Evolutionary conservation across 1,140 invertebrate species (phyloP).

Genomic region (Hylaeus anthracinus): DNA sequence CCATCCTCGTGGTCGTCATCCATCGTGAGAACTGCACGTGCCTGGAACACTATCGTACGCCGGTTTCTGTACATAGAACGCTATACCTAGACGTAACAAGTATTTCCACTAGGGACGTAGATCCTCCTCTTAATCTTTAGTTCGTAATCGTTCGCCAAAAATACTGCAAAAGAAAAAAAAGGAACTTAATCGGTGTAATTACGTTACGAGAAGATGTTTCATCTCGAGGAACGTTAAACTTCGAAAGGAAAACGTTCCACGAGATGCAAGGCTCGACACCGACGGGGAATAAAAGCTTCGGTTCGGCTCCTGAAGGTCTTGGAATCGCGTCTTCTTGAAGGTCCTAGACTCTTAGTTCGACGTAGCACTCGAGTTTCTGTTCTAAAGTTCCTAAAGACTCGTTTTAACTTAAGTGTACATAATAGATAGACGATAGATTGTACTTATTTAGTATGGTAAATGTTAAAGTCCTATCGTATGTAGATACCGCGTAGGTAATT

Average conservation of each 20-base stretch:
- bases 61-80: slow-evolving; percentile 28
- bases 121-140: slow-evolving; percentile 29
- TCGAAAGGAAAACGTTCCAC: background rate
- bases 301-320: slow-evolving; percentile 20
- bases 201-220: background rate
- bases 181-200: slow-evolving; percentile 2
- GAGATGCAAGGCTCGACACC: background rate
- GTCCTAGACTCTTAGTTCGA: slow-evolving; percentile 51
- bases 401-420: slow-evolving; percentile 62
- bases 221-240: background rate
- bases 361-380: slow-evolving; percentile 59
- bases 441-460: slow-evolving; percentile 43
- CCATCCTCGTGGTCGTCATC: slow-evolving; percentile 23
- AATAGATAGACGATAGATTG: slow-evolving; percentile 51
- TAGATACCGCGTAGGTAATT: slow-evolving; percentile 33
- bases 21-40: slow-evolving; percentile 51
- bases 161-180: slow-evolving; percentile 19
- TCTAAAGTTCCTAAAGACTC: slow-evolving; percentile 63
- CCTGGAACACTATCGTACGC: slow-evolving; percentile 51
- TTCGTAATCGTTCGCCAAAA: slow-evolving; percentile 53
- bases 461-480: slow-evolving; percentile 36
- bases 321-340: slow-evolving; percentile 15
- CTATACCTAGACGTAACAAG: slow-evolving; percentile 22
- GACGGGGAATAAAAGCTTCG: background rate
- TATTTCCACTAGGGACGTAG: slow-evolving; percentile 33